Base-by-base conservation (phyloP, 2,797 vertebrate species). In the Anniella stebbinsi region DNA sequence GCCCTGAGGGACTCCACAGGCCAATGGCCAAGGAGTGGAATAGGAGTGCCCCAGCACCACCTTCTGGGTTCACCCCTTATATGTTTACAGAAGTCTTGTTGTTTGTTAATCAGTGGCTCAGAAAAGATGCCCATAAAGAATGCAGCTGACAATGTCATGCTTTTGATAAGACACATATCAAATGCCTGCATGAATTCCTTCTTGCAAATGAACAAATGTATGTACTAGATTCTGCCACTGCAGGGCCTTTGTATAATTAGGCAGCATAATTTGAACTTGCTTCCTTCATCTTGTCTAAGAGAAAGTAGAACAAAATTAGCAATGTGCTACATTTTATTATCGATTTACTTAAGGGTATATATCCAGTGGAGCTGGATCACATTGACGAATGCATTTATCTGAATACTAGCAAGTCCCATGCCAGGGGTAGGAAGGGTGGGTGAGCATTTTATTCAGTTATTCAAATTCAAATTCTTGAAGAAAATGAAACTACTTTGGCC, bases 91-190 rank as follows among this genome's bases (percentile, higher is more conserved):
- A 67, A 84, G 33, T 57, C 28, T 75, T 66, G 23, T n/a, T 60
- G 30, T 92, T 67, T 73, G 82, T 48, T 78, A 89, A 17, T 86
- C 80, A 86, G 17, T 48, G 4, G 88, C 12, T 51, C 57, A 89
- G 38, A 10, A 86, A 78, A 91, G 36, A 93, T 87, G 41, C 2
- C 87, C 84, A 88, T 38, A 86, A 92, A 91, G 83, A 84, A 80
- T 23, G 6, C 69, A 78, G 28, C 60, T 82, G 82, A 83, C 57
- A 10, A 81, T n/a, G 73, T 63, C 33, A 69, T 36, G 3, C 3
- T 84, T 84, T 86, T 54, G 15, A 18, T 57, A 76, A n/a, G 8
- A 78, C n/a, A 12, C 33, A 66, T 73, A 51, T 73, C 82, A 76
- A 87, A 86, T n/a, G 51, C 36, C 30, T 73, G 57, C 57, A 82